Base-by-base conservation (phyloP, 1,140 invertebrate genomes). In the Linepithema humile region DNA sequence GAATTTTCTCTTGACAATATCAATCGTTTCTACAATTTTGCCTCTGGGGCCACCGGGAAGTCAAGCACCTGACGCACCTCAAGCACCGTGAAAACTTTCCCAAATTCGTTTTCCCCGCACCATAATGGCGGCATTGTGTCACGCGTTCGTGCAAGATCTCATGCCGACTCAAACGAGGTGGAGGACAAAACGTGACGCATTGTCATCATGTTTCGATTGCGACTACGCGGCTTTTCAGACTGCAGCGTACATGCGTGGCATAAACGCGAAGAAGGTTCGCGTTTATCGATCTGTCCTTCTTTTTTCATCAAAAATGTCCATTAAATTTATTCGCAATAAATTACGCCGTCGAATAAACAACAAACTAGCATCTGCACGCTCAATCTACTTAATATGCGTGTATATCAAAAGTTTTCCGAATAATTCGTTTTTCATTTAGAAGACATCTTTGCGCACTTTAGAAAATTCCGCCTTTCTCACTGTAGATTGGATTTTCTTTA, bases 391-490 rank as follows among this genome's bases (percentile, higher is more conserved):
- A 84, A 89, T 60, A 62, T 53, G 60, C 29, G 43, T 48, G 83
- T 60, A 77, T 32, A 70, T 83, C 70, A 53, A 86, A 89, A 89
- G 83, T 89, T 89, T 89, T 89, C 88, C 87, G 59, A 83, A 73
- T 72, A 85, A 89, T 89, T 89, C 88, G 88, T 89, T 89, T 87
- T 74, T 87, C 85, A 89, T 89, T 89, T 86, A 84, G 57, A 60
- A 53, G 35, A 60, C 55, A 9, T 43, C 67, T 17, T 7, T 48
- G 64, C 53, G 20, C 20, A 7, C 23, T 62, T 62, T 17, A 15
- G 43, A 26, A 35, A 26, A 9, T 12, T 23, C 29, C 29, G 20
- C 12, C 15, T 38, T 38, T 45, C 40, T 40, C 55, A 45, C 72
- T 74, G 55, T 64, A 87, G 88, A 89, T 89, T 89, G 85, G 69